Evolutionary conservation across 2,113 vertebrate species (phyloP).

Genomic region (Otocyon megalotis): DNA sequence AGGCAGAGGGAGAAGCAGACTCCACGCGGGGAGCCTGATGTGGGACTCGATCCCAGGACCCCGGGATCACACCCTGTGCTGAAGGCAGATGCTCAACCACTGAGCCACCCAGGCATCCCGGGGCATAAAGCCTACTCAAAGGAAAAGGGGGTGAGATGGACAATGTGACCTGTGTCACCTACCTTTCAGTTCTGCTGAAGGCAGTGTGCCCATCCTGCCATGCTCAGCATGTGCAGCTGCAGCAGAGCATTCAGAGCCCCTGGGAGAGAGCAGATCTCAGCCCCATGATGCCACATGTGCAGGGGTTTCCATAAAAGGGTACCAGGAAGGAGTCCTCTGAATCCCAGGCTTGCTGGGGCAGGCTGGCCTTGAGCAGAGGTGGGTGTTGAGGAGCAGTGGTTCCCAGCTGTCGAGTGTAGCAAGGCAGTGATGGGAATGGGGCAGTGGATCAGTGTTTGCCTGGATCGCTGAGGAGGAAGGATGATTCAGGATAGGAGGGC

Average conservation of each 20-base stretch:
- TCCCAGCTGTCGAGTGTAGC: background rate
- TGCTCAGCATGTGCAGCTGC: background rate
- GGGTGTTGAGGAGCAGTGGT: background rate
- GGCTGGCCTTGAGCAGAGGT: background rate
- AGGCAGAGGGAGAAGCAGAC: too few species aligned
- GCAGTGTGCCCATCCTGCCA: background rate
- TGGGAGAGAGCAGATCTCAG: background rate
- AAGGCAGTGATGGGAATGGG: background rate
- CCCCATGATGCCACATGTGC: background rate
- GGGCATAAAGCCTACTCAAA: background rate
- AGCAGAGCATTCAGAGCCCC: background rate
- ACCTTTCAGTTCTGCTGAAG: background rate
- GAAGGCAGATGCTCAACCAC: too few species aligned
- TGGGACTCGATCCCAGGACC: too few species aligned
- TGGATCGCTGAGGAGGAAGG: background rate
- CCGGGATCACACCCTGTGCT: too few species aligned
- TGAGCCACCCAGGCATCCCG: too few species aligned
- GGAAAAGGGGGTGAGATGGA: background rate
- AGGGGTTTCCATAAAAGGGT: background rate
- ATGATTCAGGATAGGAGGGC: background rate
- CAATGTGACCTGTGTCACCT: too few species aligned
- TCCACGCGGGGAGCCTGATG: too few species aligned
- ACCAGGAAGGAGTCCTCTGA: background rate
- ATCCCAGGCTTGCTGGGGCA: background rate
- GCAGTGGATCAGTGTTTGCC: background rate